Percentiles rank a stretch among this genome's conserved stretches.
These are phyloP conservation scores for Epizoanthus illoricatus DNA, from an alignment of 92 coral and sea anemone genomes.

Conservation along the genomic window DNA sequence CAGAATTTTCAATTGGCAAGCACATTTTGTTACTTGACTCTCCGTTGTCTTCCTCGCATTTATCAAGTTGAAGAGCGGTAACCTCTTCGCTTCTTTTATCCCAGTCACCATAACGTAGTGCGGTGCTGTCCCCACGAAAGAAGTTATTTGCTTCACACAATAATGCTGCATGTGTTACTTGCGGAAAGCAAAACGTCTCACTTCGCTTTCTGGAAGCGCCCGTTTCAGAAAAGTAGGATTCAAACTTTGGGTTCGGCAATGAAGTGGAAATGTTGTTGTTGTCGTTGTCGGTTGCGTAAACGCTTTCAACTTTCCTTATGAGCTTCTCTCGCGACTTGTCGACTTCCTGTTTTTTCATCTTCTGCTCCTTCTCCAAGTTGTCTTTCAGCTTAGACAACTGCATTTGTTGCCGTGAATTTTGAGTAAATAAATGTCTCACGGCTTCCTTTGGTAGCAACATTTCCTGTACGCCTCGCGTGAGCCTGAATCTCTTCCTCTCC, in stretches of 20 bases:
- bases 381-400: not conserved
- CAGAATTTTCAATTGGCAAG: too few species aligned
- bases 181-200: not conserved
- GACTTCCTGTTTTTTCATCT: not conserved
- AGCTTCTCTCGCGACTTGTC: not conserved
- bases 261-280: not conserved
- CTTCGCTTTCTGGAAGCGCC: not conserved
- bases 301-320: not conserved
- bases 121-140: not conserved
- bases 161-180: too few species aligned
- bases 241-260: not conserved
- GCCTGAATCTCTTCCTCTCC: not conserved
- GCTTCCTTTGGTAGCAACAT: constrained; percentile 16
- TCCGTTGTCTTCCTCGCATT: not conserved
- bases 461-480: not conserved
- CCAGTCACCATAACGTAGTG: not conserved
- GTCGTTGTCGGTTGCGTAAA: not conserved
- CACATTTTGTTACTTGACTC: too few species aligned
- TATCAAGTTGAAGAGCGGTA: not conserved
- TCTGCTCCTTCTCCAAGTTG: constrained; percentile 1
- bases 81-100: not conserved
- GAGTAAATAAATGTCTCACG: not conserved
- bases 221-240: not conserved
- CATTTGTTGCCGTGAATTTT: not conserved
- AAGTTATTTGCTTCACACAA: not conserved